Conservation (phyloP, 2,113 vertebrate species). For the Tenebrosternarchus preto region DNA sequence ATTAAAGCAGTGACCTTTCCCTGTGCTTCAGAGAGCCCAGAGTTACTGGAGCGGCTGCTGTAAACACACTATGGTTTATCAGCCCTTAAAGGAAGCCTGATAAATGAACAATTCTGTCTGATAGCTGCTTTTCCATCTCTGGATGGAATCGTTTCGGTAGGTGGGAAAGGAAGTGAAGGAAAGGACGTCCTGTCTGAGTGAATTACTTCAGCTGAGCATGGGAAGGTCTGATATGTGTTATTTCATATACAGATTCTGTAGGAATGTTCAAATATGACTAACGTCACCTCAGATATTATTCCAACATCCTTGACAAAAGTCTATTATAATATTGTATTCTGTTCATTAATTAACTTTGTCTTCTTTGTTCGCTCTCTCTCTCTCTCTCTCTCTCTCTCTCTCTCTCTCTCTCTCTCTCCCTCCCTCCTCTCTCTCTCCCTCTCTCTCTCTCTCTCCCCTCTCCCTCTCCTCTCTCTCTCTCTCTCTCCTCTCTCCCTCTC, state of each 20-base stretch:
- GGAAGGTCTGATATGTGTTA: not conserved
- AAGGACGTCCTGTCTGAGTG: not conserved
- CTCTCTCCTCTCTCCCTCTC: not conserved
- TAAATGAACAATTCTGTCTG: too few species aligned
- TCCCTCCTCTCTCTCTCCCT: not conserved
- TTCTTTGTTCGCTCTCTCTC: not conserved
- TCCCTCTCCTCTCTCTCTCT: constrained; percentile 29
- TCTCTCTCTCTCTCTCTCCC: not conserved
- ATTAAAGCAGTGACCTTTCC: constrained; percentile 48
- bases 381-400: not conserved
- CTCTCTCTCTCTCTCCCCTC: too few species aligned
- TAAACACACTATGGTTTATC: not conserved
- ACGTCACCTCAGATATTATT: not conserved
- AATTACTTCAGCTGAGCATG: constrained; percentile 7
- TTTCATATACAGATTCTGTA: not conserved
- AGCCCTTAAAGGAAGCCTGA: too few species aligned
- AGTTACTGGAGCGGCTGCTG: constrained; percentile 23
- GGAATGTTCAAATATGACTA: not conserved
- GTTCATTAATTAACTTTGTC: constrained; percentile 6
- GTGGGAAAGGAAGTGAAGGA: not conserved
- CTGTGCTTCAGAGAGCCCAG: constrained; percentile 12
- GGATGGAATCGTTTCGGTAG: not conserved
- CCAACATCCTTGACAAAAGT: not conserved
- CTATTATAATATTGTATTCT: not conserved
- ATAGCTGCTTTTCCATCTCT: not conserved